Evolutionary conservation across 53 echinoderm and acorn worm species (phyloP).

Genomic region (Apostichopus leukothele): DNA sequence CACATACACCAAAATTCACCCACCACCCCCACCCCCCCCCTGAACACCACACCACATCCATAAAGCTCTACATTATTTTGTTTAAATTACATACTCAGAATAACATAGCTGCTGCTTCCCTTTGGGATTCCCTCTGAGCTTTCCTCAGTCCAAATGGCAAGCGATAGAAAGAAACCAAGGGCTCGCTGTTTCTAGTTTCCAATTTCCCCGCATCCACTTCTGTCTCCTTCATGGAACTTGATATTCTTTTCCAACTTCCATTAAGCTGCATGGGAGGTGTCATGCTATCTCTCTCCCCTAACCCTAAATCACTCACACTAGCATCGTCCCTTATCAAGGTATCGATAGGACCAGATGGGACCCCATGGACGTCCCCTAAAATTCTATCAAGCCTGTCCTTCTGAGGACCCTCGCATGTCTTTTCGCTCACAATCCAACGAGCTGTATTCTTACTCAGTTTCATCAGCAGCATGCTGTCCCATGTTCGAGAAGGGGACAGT

Average conservation of each 20-base stretch:
- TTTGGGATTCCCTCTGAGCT: constrained; percentile 68
- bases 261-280: neutral
- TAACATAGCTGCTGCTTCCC: constrained; percentile 70
- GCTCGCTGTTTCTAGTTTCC: constrained; percentile 46
- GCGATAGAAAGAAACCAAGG: constrained; percentile 88
- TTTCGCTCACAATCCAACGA: constrained; percentile 91
- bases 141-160: constrained; percentile 77
- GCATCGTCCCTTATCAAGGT: constrained; percentile 87
- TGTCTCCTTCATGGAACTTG: neutral
- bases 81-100: neutral
- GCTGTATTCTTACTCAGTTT: constrained; percentile 96
- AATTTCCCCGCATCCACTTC: neutral
- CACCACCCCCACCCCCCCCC: too few species aligned
- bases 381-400: constrained; percentile 81
- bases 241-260: neutral
- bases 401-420: constrained; percentile 76
- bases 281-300: constrained; percentile 43
- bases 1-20: too few species aligned
- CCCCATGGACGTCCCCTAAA: constrained; percentile 74
- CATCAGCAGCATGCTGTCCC: constrained; percentile 89
- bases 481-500: constrained; percentile 62
- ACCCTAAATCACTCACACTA: constrained; percentile 80
- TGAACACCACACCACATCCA: too few species aligned
- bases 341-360: constrained; percentile 62
- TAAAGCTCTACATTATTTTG: too few species aligned